Evolutionary conservation across 2,888 invertebrate species (phyloP), one percentile per base, ranked within the genome.

Genomic region (Camponotus fellah): DNA sequence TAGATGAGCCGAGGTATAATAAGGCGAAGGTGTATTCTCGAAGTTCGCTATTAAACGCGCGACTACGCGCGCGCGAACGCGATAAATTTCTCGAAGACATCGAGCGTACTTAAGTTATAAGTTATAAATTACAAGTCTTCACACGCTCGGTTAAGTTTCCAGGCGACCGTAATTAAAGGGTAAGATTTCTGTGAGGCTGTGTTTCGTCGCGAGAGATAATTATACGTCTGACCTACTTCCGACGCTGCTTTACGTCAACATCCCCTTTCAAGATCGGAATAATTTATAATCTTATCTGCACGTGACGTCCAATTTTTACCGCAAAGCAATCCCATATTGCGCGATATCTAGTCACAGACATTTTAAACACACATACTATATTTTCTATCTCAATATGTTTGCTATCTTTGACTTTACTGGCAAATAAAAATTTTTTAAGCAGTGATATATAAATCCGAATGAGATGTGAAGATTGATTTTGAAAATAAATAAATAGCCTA

Each of bases 131-230:
- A 84, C 66, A 83, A 84, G 82, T 72, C 65, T 56, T 46, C 75
- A 74, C 62, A 85, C 82, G 83, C 69, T 81, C 76, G 81, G 86
- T 74, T 86, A 84, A 83, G 69, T 84, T 81, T 84, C 72, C 80
- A 77, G 80, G 79, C 84, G 87, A 71, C 74, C 75, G 86, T 87
- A 86, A 87, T 87, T 87, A 87, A 87, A 86, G 87, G 84, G 53
- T 80, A 80, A 87, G 84, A 86, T 87, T 80, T 87, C 87, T 82
- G 82, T 76, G 82, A 81, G 64, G 79, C 82, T 71, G 76, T 86
- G 82, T 87, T 75, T 86, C 80, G 76, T 58, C 58, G 40, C 72
- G 75, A 74, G 85, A 84, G 85, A 87, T 86, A 86, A 87, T 87
- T 87, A 87, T 82, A 84, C 76, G 72, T 86, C 72, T 87, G 87